Evolutionary conservation across 2,113 vertebrate genomes (phyloP).

Genomic region (Marcusenius ussheri): DNA sequence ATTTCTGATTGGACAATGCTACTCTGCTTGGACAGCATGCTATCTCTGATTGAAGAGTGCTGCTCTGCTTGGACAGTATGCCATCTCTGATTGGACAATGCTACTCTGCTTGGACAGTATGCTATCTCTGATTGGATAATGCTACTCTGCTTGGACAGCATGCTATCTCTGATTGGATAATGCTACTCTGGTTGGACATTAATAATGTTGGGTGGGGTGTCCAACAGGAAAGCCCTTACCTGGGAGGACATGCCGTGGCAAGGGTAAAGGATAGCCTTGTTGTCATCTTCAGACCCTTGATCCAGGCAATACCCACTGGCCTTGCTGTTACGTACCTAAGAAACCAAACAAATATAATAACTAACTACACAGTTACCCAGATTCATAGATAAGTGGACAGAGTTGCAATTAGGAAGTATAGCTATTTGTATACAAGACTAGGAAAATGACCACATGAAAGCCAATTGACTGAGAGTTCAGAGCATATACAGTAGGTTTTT

Average conservation of each 20-base stretch:
- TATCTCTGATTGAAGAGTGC: background rate
- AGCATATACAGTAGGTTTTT: background rate
- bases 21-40: background rate
- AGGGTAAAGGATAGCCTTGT: conserved; percentile 89
- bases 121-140: background rate
- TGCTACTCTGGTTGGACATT: background rate
- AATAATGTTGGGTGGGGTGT: background rate
- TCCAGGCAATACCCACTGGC: conserved; percentile 93
- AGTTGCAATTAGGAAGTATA: background rate
- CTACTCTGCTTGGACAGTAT: background rate
- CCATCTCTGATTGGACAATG: background rate
- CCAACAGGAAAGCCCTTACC: conserved; percentile 57
- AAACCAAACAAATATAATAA: conserved; percentile 19
- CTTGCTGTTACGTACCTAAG: conserved; percentile 93
- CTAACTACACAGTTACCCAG: background rate
- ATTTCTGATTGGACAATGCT: background rate
- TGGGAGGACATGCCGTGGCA: conserved; percentile 98
- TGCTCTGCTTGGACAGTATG: background rate
- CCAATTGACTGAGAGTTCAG: background rate
- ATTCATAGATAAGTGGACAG: background rate
- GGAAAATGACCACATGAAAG: background rate
- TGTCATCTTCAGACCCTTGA: conserved; percentile 88
- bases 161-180: background rate
- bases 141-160: background rate
- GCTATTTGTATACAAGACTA: background rate